Base-by-base conservation (phyloP, 2,797 vertebrate species). In the Spea hammondii region DNA sequence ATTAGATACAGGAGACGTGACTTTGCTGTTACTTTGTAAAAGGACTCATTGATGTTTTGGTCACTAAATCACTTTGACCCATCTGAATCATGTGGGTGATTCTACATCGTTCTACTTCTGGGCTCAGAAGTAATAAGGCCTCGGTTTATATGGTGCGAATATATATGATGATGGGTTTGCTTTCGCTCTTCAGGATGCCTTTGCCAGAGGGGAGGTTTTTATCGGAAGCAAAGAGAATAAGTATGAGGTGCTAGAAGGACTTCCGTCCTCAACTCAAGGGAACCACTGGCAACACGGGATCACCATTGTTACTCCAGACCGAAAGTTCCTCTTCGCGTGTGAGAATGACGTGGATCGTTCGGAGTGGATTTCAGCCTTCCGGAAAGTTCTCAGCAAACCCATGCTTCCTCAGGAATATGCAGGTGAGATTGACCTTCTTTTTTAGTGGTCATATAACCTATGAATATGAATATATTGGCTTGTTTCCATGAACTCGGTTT, bases 351-450 rank as follows among this genome's bases (percentile, higher is more conserved):
- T 90, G 0, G 96, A 97, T 75, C 96, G 96, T 84, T 91, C 89
- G n/a, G 95, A 96, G 72, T 99, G 97, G 97, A 94, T 98, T 4
- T 89, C 90, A 0, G 95, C 96, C 53, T 96, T 99, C 45, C 94
- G 95, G 90, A 94, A 93, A 71, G 94, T 97, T 53, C 95, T 99
- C 66, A 95, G 95, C 85, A 88, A 96, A 74, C 96, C 96, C 0
- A 99, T 99, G 97, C 92, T 97, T 87, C 97, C 97, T 2, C 97
- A 99, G 90, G 97, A 99, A 86, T 99, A 97, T 0, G 97, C 97
- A 92, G 97, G 97, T 99, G 85, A 47, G 72, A 17, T 17, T 17
- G 17, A 14, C 5, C 32, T 3, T n/a, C n/a, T 49, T 67, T 66
- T 67, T 4, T 7, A 32, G 4, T n/a, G n/a, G 44, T 8, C 32